Base-by-base conservation (phyloP, 2,113 vertebrate genomes). In the Falcunculus frontatus region DNA sequence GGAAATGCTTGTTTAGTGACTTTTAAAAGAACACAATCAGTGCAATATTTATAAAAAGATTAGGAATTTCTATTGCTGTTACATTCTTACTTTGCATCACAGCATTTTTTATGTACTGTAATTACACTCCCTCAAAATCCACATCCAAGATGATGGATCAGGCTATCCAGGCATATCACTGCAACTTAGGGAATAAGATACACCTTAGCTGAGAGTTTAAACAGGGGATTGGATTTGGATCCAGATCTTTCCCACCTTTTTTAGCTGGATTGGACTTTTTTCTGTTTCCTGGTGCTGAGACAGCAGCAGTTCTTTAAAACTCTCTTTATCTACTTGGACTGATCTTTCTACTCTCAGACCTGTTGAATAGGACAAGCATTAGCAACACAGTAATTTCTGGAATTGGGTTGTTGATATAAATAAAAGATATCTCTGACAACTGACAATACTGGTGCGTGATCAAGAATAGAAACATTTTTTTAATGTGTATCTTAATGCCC, bases 241-340 rank as follows among this genome's bases (percentile, higher is more conserved):
- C 77, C 74, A 73, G 27, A 35, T 53, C 33, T 68, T 62, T 72
- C 90, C 25, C 98, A 98, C 98, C 98, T 98, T 87, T 29, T 33
- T 74, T 26, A 41, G 78, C 64, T 68, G 75, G 78, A 73, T 1
- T 10, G 53, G 47, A 32, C 18, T 26, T 16, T 85, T 81, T 56
- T 83, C 90, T 22, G 52, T 88, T 84, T 96, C 95, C 33, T 92
- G 93, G 55, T 96, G 68, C 78, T 96, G 90, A 68, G 79, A 68
- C 81, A 89, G 21, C 57, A 52, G 88, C 68, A 69, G 67, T 27
- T 92, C 39, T n/a, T 56, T 73, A 47, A 93, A 88, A 39, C n/a
- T 96, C 68, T 70, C 85, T 89, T 93, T 92, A 75, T 98, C 97
- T 85, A 85, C 96, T 97, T 98, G 97, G 39, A 96, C 85, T 42